These are phyloP conservation scores for Antheraea mylitta DNA, from an alignment of 1,140 invertebrate species.

Conservation along the genomic window DNA sequence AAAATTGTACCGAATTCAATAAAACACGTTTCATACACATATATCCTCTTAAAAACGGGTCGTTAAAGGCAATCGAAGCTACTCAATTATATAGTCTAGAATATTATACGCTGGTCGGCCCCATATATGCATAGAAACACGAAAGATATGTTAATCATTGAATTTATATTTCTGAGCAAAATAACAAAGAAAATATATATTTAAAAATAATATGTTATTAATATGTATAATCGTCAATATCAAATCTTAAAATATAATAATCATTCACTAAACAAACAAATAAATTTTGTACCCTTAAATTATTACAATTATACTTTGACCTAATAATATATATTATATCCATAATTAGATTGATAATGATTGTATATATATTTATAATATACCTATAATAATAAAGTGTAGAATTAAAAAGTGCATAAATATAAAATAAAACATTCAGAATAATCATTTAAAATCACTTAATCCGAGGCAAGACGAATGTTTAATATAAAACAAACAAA, in stretches of 20 bases:
- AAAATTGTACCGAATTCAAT: too few species aligned
- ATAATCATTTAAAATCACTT: neutral
- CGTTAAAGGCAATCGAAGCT: too few species aligned
- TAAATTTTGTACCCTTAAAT: neutral
- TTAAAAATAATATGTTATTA: neutral
- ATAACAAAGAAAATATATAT: neutral
- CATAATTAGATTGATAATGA: neutral
- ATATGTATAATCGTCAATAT: neutral
- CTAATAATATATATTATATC: neutral
- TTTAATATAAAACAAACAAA: neutral
- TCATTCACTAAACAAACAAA: neutral
- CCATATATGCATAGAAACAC: too few species aligned
- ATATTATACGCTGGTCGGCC: too few species aligned
- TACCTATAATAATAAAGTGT: neutral
- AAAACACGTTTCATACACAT: too few species aligned
- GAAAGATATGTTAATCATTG: too few species aligned
- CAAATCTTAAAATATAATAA: neutral
- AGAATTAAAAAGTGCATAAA: conserved; percentile 5
- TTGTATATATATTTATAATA: neutral
- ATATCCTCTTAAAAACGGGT: too few species aligned
- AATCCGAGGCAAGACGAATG: neutral
- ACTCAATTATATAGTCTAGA: too few species aligned
- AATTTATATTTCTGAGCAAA: too few species aligned
- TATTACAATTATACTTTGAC: neutral
- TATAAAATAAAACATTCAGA: neutral